Percentiles rank a stretch among this genome's conserved stretches.
Evolutionary conservation across 2,888 invertebrate genomes (phyloP).

Genomic region (Nomada fabriciana): DNA sequence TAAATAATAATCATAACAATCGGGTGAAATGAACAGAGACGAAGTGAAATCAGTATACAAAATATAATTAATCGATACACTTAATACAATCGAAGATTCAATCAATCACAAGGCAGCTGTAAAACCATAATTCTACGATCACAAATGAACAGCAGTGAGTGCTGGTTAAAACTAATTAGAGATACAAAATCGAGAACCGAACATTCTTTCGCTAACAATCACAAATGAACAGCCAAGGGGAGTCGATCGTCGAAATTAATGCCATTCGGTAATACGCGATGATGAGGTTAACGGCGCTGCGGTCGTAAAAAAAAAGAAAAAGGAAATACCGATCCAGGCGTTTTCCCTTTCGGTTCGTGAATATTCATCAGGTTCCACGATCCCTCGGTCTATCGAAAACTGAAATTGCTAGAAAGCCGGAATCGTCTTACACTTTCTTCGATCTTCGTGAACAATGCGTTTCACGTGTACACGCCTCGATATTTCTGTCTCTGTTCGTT

Average conservation of each 20-base stretch:
- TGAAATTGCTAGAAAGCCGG: constrained; percentile 56
- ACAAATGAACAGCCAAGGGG: neutral
- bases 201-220: neutral
- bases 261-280: too few species aligned
- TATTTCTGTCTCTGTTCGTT: constrained; percentile 21
- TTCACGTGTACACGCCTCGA: constrained; percentile 4
- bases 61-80: constrained; percentile 31
- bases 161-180: constrained; percentile 17
- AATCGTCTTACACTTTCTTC: constrained; percentile 50
- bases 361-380: constrained; percentile 36
- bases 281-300: too few species aligned
- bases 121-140: constrained; percentile 34
- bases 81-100: constrained; percentile 35
- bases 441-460: constrained; percentile 28
- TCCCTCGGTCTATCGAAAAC: constrained; percentile 49
- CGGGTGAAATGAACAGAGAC: neutral
- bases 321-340: neutral
- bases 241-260: neutral
- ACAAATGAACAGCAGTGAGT: constrained; percentile 28
- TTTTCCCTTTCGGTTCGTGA: constrained; percentile 6
- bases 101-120: constrained; percentile 45
- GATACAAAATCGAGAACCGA: neutral
- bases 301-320: neutral
- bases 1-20: neutral
- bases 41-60: constrained; percentile 32